These are phyloP conservation scores for Vidua macroura DNA, from an alignment of 2,113 vertebrate species.

Conservation along the genomic window DNA sequence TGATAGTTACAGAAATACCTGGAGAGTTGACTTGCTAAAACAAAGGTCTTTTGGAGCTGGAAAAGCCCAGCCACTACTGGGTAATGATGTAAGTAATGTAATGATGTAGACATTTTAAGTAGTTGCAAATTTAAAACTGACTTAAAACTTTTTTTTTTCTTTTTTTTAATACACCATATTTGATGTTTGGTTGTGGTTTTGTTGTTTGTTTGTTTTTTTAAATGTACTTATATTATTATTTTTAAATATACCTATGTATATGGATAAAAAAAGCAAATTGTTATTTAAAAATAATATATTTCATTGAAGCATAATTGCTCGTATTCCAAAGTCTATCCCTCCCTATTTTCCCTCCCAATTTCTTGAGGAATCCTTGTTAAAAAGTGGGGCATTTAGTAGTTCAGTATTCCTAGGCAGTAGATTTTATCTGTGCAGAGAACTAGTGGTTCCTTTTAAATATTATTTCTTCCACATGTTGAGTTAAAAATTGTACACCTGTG, in stretches of 20 bases:
- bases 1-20: not conserved
- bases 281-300: not conserved
- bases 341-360: not conserved
- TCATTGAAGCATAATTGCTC: not conserved
- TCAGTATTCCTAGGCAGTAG: not conserved
- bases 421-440: not conserved
- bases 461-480: not conserved
- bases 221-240: not conserved
- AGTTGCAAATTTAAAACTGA: not conserved
- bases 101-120: not conserved
- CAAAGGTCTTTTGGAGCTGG: not conserved
- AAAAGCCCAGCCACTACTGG: not conserved
- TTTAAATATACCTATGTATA: not conserved
- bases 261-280: not conserved
- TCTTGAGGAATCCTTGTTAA: not conserved
- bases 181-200: accelerated
- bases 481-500: not conserved
- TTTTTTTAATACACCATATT: not conserved
- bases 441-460: not conserved
- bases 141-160: not conserved
- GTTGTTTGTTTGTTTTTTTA: not conserved
- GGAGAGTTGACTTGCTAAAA: not conserved
- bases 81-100: not conserved
- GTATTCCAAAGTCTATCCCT: not conserved
- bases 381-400: not conserved